Evolutionary conservation across 2,888 invertebrate species (phyloP).

Genomic region (Meghimatium bilineatum): DNA sequence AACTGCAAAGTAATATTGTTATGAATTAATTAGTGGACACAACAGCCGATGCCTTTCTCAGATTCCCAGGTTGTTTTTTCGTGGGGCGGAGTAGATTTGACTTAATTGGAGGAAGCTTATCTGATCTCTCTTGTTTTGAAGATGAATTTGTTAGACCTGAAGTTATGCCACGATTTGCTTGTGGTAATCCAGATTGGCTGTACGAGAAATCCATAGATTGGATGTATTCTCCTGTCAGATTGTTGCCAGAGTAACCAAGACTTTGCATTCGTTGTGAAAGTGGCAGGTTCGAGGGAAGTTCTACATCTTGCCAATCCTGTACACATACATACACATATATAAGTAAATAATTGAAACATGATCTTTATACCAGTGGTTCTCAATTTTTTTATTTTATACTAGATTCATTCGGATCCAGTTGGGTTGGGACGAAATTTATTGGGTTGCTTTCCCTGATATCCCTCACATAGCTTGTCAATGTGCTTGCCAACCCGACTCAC

Average conservation of each 20-base stretch:
- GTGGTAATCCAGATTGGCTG: background rate
- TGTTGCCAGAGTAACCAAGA: constrained; percentile 66
- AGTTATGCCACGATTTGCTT: background rate
- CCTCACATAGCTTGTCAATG: no score
- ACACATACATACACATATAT: no score
- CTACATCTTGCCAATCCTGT: constrained; percentile 67
- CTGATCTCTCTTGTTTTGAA: background rate
- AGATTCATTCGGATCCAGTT: no score
- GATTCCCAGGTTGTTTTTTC: background rate
- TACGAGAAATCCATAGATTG: constrained; percentile 65
- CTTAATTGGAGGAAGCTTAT: constrained; percentile 4
- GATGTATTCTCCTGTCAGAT: constrained; percentile 63
- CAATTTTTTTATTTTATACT: no score
- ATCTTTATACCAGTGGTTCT: no score
- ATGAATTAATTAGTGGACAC: background rate
- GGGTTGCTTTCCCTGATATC: no score
- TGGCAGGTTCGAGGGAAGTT: constrained; percentile 67
- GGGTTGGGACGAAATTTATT: no score
- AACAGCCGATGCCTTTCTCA: background rate
- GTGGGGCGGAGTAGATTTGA: background rate
- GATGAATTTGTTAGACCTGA: background rate
- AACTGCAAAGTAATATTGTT: no score
- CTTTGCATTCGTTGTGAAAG: constrained; percentile 69
- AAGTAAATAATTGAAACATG: no score
- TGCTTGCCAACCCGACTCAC: no score